These are phyloP conservation scores for Magallana gigas DNA, from an alignment of 1,140 invertebrate species.

Conservation along the genomic window DNA sequence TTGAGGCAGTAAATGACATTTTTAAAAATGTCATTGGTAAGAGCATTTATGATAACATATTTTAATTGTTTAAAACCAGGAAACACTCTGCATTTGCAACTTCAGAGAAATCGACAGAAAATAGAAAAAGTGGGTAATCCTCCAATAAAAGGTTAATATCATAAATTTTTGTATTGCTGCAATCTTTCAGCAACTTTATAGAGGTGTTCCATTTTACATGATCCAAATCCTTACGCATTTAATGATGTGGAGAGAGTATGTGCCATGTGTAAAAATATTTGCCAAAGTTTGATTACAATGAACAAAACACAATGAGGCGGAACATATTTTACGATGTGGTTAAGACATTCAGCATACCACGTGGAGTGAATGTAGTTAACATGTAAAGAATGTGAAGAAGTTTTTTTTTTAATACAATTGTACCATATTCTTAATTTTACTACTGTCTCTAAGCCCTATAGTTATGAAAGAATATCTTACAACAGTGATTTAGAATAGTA, in stretches of 20 bases:
- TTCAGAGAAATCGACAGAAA: no score
- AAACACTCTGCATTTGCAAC: neutral
- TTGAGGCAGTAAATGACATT: slow-evolving; percentile 22
- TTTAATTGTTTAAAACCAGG: neutral
- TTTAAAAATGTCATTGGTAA: slow-evolving; percentile 21
- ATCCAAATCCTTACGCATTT: no score
- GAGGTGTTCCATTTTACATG: no score
- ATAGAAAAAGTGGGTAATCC: no score
- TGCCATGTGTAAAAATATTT: neutral
- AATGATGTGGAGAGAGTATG: no score
- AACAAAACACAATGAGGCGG: slow-evolving; percentile 26
- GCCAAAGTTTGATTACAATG: slow-evolving; percentile 12
- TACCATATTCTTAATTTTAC: neutral
- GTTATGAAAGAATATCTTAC: no score
- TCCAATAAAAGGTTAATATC: no score
- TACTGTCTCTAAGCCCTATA: no score
- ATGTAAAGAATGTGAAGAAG: slow-evolving; percentile 32
- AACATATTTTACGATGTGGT: slow-evolving; percentile 18
- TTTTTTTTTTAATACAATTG: neutral
- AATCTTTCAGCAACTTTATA: no score
- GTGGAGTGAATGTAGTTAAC: neutral
- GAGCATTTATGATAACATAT: neutral
- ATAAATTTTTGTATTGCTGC: no score
- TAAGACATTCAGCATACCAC: neutral
- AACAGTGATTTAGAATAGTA: no score